phyloP scores from a whole-genome alignment of 2,888 invertebrate genomes.

The Dusona sp. region DNA sequence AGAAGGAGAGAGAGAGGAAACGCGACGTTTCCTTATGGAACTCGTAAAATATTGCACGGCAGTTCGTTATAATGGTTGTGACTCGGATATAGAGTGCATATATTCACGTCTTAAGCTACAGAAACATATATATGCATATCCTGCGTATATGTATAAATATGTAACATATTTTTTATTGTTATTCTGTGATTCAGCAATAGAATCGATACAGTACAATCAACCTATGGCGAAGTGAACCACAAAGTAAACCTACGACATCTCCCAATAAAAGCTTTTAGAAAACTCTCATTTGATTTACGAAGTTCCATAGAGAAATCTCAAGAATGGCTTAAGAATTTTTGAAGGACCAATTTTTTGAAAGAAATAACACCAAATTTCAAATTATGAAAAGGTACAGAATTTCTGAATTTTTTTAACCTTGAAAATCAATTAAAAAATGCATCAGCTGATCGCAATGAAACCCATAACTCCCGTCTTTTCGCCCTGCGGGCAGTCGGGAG shows the following conservation, averaged over 20 bases:
- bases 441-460: no score
- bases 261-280: background rate
- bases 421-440: background rate
- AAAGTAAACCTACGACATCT: background rate
- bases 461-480: no score
- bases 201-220: background rate
- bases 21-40: constrained; percentile 81
- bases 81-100: constrained; percentile 25
- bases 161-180: background rate
- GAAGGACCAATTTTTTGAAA: background rate
- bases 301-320: no score
- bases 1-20: constrained; percentile 41
- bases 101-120: constrained; percentile 10
- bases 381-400: no score
- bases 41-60: constrained; percentile 79
- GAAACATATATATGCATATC: background rate
- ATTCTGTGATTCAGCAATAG: background rate
- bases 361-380: no score
- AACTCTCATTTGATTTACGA: no score
- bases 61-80: constrained; percentile 70
- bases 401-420: background rate
- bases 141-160: background rate
- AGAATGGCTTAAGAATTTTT: no score
- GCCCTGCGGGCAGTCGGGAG: no score
- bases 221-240: background rate